Evolutionary conservation across 2,888 invertebrate species (phyloP).

Genomic region (Loripinus fragilis): DNA sequence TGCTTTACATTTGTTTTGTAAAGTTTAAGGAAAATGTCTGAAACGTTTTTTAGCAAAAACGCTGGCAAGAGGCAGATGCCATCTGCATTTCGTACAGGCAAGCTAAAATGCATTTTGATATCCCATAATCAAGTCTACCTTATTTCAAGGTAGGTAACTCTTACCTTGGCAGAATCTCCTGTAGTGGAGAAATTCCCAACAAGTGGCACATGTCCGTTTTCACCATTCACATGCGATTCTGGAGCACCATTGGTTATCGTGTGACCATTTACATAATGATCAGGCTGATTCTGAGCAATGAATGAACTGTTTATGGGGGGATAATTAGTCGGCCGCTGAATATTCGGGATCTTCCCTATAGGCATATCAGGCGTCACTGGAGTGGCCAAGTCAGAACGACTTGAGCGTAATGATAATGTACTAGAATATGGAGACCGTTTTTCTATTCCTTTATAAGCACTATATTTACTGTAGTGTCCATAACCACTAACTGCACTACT

Average conservation of each 20-base stretch:
- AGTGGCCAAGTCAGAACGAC: constrained; percentile 59
- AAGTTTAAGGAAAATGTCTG: too few species aligned
- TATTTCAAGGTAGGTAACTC: constrained; percentile 12
- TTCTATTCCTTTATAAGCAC: constrained; percentile 74
- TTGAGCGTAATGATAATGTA: constrained; percentile 70
- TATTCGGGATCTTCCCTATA: constrained; percentile 60
- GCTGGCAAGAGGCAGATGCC: too few species aligned
- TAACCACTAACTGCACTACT: constrained; percentile 80
- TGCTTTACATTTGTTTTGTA: too few species aligned
- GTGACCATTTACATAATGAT: constrained; percentile 13
- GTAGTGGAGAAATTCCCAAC: constrained; percentile 55
- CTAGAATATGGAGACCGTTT: constrained; percentile 77
- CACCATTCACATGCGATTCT: constrained; percentile 22
- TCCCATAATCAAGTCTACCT: too few species aligned
- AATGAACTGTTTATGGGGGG: constrained; percentile 46
- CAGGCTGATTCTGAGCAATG: neutral
- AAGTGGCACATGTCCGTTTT: constrained; percentile 61
- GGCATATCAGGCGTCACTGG: constrained; percentile 71
- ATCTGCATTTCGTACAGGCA: too few species aligned
- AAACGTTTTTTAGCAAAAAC: too few species aligned
- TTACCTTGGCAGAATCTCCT: constrained; percentile 61
- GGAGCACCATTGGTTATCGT: constrained; percentile 14
- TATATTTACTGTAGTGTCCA: constrained; percentile 76
- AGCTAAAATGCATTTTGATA: too few species aligned
- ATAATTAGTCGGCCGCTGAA: constrained; percentile 56